Evolutionary conservation across 92 coral and sea anemone genomes (phyloP).

Genomic region (Pocillopora grandis): DNA sequence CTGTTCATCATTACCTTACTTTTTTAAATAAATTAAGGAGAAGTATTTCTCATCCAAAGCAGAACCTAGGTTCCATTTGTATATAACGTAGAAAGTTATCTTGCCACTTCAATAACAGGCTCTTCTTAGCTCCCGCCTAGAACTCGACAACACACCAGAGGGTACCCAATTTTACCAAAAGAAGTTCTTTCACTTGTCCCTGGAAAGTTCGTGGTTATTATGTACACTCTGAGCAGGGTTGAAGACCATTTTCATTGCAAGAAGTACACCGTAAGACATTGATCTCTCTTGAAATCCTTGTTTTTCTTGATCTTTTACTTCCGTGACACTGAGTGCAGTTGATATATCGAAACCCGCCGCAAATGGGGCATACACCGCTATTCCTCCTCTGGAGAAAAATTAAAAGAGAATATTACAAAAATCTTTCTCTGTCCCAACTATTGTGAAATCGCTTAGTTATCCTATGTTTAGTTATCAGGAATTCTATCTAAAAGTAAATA

Average conservation of each 20-base stretch:
- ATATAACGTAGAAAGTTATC: too few species aligned
- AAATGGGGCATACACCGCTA: conserved; percentile 64
- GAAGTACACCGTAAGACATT: conserved; percentile 80
- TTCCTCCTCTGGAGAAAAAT: conserved; percentile 46
- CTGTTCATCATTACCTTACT: too few species aligned
- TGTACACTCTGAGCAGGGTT: conserved; percentile 81
- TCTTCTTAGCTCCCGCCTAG: too few species aligned
- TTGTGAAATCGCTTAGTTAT: too few species aligned
- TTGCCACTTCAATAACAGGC: too few species aligned
- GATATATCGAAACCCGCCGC: conserved; percentile 90
- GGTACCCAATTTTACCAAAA: too few species aligned
- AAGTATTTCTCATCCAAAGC: too few species aligned
- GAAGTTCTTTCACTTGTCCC: not conserved
- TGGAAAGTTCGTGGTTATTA: not conserved
- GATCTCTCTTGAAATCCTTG: conserved; percentile 90
- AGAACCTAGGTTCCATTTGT: too few species aligned
- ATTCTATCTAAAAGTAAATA: too few species aligned
- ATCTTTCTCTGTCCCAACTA: too few species aligned
- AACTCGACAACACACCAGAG: not conserved
- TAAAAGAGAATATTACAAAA: not conserved
- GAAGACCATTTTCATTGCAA: conserved; percentile 93
- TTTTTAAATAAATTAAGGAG: too few species aligned
- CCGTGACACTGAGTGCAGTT: conserved; percentile 88
- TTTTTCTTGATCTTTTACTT: conserved; percentile 86
- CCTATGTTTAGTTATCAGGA: too few species aligned